phyloP scores from a whole-genome alignment of 2,113 vertebrate species.

The Gallinago undulata region DNA sequence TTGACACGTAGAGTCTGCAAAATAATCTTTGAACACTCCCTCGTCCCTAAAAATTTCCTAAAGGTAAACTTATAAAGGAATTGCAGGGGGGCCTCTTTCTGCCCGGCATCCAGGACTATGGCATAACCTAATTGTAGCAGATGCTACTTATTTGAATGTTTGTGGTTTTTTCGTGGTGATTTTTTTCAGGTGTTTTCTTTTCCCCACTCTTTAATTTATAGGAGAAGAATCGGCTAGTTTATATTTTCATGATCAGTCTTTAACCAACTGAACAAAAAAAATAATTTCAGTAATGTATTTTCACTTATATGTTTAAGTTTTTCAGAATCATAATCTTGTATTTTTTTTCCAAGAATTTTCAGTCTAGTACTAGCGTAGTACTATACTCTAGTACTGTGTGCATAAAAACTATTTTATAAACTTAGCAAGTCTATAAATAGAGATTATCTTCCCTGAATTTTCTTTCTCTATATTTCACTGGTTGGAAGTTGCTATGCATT shows the following conservation, averaged over 20 bases:
- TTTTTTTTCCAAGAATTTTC: neutral
- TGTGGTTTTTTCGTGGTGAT: neutral
- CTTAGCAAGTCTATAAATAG: neutral
- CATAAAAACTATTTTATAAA: neutral
- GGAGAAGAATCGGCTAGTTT: neutral
- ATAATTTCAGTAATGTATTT: neutral
- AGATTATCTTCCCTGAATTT: neutral
- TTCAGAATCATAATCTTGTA: neutral
- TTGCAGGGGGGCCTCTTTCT: neutral
- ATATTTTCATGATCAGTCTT: neutral
- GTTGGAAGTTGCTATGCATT: neutral
- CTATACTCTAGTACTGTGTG: neutral
- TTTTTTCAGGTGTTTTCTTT: neutral
- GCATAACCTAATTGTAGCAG: neutral
- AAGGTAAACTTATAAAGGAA: neutral
- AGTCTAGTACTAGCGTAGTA: neutral
- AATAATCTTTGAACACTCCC: neutral
- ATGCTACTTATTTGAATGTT: neutral
- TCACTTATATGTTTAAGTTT: neutral
- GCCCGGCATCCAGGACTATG: neutral
- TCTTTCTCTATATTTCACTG: neutral
- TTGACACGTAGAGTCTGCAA: neutral
- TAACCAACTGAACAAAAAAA: neutral
- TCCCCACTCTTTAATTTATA: neutral
- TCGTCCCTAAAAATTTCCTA: neutral